These are phyloP conservation scores for Arctocebus calabarensis DNA, from an alignment of 2,797 vertebrate genomes.

Conservation along the genomic window DNA sequence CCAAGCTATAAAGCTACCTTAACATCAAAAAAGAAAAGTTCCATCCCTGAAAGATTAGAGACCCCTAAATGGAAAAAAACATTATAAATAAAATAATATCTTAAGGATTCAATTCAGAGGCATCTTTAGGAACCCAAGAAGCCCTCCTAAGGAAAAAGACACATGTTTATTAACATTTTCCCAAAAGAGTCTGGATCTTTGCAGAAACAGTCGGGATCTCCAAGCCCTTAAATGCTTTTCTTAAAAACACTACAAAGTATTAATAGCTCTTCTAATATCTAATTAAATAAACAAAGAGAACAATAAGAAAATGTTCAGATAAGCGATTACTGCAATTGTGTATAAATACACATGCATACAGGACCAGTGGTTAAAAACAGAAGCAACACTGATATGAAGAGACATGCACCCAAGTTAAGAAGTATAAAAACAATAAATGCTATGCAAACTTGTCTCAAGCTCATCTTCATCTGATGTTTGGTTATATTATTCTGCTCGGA, in stretches of 20 bases:
- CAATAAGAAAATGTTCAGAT: neutral
- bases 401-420: neutral
- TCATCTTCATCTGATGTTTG: neutral
- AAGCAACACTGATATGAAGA: neutral
- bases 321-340: slow-evolving; percentile 4
- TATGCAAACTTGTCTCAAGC: neutral
- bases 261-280: neutral
- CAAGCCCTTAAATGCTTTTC: neutral
- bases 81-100: neutral
- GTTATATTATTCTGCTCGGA: neutral
- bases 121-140: neutral
- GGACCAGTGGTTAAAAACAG: neutral
- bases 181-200: neutral
- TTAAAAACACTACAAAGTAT: neutral
- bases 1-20: neutral
- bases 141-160: neutral
- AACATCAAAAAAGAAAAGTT: neutral
- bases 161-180: neutral
- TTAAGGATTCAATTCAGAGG: slow-evolving; percentile 1
- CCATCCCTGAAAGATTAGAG: neutral
- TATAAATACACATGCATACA: neutral
- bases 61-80: neutral
- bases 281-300: slow-evolving; percentile 20
- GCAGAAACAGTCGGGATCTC: neutral
- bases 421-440: neutral